Base-by-base conservation (phyloP, 2,888 invertebrate genomes). In the Slavum lentiscoides region DNA sequence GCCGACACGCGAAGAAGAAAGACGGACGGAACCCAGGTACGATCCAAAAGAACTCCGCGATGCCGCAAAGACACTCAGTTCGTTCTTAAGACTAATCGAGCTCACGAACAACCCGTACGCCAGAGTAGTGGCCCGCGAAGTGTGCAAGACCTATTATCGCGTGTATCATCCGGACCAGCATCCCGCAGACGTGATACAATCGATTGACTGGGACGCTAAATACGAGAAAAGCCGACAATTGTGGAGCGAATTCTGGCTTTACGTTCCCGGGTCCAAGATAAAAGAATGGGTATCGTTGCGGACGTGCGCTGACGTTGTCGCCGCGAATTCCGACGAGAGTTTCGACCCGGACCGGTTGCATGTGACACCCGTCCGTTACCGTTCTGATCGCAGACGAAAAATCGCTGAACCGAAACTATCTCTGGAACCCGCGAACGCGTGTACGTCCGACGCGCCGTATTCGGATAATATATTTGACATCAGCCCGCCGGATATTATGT, bases 41-140 rank as follows among this genome's bases (percentile, higher is more conserved):
- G 76, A 76, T 37, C 69, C 76, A 2, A 53, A 76, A 76, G 76
- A 68, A 17, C 53, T 76, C 11, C 69, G 76, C 17, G 76, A 76
- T 21, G 61, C 69, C 17, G 59, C 37, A 11, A 13, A 21, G 9
- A 37, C 37, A 61, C 49, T 76, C 13, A 39, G 37, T 6, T 68
- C 76, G 49, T 76, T 76, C 17, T 39, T 76, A 13, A 61, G 49
- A 49, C 17, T 76, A 30, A 23, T 69, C 19, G 37, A 61, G n/a
- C 68, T 69, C n/a, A 30, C 49, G 30, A 68, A 76, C 30, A 76
- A 76, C 61, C 76, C 76, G 13, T 76, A 59, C n/a, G 68, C 76
- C 8, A 76, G 76, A 68, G 30, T 76, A 21, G 68, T 76, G 19
- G 76, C 68, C 23, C 59, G 49, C 49, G 76, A 76, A 49, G n/a